Base-by-base conservation (phyloP, 2,888 invertebrate genomes). In the Chaetogeoica ovagalla region DNA sequence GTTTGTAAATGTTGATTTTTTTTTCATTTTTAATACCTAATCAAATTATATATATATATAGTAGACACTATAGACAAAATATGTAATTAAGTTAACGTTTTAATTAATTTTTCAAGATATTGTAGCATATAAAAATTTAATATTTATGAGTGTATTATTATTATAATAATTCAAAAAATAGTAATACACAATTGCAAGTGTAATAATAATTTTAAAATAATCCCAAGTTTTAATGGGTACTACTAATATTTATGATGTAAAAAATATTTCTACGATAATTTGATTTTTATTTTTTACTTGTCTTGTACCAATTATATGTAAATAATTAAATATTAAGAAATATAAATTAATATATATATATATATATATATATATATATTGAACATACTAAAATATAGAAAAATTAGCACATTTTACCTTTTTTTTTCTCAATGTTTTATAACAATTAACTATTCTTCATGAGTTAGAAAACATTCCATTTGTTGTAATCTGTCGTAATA, bases 161-260 rank as follows among this genome's bases (percentile, higher is more conserved):
- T 30, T 30, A 30, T 30, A 30, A 30, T 30, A 30, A 30, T 66
- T 57, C 37, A 65, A 21, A 39, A 66, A 75, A 74, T 74, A 74
- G 43, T 76, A 48, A 76, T 76, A 59, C 23, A 19, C n/a, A 55
- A 66, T 66, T 59, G n/a, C 19, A 68, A 57, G 57, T n/a, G 57
- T 75, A 75, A 43, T 66, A 72, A 48, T 59, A 59, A 59, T n/a
- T 57, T 37, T 62, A 65, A 74, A 65, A 48, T 59, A 76, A 57
- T 68, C 66, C 75, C 75, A 66, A 68, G 59, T 76, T 68, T 68
- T 76, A 68, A 76, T 76, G 75, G 75, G 75, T 76, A 43, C 75
- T 75, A 76, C 75, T 75, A 76, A 76, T 76, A 76, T 68, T 68
- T 76, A 76, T 68, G 66, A 43, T 75, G 66, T 76, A 76, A 68